A percentile compares a stretch with the other conserved stretches of the same genome.
These are phyloP conservation scores for Cairina moschata DNA, from an alignment of 2,113 vertebrate genomes.

Conservation along the genomic window DNA sequence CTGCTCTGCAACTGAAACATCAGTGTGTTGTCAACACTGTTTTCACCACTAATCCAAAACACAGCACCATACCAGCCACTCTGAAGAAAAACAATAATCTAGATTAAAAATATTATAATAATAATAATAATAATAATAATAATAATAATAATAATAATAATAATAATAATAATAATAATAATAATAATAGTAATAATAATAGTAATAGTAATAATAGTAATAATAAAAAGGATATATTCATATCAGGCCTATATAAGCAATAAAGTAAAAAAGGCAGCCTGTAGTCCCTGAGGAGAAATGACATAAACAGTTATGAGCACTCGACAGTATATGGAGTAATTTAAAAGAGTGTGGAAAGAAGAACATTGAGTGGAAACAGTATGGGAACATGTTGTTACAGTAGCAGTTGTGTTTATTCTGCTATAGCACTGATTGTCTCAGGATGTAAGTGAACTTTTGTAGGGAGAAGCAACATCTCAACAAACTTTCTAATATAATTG, in stretches of 20 bases:
- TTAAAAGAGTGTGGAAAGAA: not conserved
- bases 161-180: too few species aligned
- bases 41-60: not conserved
- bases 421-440: not conserved
- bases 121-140: too few species aligned
- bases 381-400: not conserved
- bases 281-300: not conserved
- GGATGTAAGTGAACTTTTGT: not conserved
- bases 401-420: not conserved
- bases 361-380: not conserved
- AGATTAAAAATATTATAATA: not conserved
- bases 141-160: too few species aligned
- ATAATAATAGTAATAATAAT: too few species aligned
- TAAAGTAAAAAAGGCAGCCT: not conserved
- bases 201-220: too few species aligned
- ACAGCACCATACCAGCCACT: not conserved
- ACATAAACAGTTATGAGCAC: not conserved
- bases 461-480: not conserved
- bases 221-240: rapidly evolving
- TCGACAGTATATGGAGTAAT: not conserved
- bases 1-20: not conserved
- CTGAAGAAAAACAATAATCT: not conserved
- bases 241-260: not conserved
- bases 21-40: not conserved
- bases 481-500: not conserved